Evolutionary conservation across 2,888 invertebrate species (phyloP).

Genomic region (Petrolisthes cinctipes): DNA sequence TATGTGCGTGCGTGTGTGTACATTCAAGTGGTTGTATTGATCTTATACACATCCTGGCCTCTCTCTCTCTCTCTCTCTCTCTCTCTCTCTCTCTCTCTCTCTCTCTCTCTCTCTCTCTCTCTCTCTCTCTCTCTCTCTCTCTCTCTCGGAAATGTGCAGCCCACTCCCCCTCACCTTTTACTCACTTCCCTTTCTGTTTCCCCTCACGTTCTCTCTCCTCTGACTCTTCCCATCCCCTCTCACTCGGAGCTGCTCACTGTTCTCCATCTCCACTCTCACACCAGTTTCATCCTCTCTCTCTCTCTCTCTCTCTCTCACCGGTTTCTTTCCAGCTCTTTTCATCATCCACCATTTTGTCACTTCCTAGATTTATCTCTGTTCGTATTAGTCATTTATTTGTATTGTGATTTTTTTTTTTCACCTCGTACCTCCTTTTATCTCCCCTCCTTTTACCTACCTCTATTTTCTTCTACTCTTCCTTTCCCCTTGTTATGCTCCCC

Average conservation of each 20-base stretch:
- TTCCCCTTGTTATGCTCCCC: not conserved
- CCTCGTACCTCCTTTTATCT: no score
- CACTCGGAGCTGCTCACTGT: no score
- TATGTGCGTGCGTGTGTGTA: slow-evolving; percentile 37
- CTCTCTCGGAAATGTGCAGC: not conserved
- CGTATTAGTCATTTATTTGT: no score
- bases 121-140: not conserved
- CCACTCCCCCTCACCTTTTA: not conserved
- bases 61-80: not conserved
- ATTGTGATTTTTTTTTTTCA: no score
- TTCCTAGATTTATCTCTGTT: not conserved
- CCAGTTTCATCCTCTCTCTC: not conserved
- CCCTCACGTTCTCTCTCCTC: not conserved
- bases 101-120: not conserved
- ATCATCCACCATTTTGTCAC: not conserved
- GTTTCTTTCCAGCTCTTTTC: not conserved
- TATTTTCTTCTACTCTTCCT: not conserved
- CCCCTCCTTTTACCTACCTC: not conserved
- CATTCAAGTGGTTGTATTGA: slow-evolving; percentile 53
- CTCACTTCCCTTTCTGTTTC: not conserved
- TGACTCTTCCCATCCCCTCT: not conserved
- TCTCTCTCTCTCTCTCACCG: not conserved
- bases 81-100: slow-evolving; percentile 3
- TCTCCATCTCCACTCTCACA: not conserved
- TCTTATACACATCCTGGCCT: slow-evolving; percentile 15